Evolutionary conservation across 53 echinoderm and acorn worm genomes (phyloP).

Genomic region (Mesocentrotus franciscanus): DNA sequence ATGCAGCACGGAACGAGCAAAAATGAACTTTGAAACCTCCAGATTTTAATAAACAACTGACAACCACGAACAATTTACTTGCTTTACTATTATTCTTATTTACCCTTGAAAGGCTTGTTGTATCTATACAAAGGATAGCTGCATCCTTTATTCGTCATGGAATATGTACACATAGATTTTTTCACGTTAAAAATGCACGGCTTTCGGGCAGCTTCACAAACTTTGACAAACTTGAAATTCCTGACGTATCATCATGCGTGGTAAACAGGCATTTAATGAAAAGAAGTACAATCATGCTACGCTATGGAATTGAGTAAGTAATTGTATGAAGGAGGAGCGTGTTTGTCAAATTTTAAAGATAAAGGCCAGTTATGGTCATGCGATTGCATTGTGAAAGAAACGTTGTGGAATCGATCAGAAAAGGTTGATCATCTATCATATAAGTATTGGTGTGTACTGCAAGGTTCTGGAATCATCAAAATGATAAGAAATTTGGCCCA

Average conservation of each 20-base stretch:
- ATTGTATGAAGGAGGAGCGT: not conserved
- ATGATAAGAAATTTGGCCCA: no score
- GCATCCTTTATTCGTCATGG: not conserved
- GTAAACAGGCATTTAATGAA: not conserved
- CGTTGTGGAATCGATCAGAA: no score
- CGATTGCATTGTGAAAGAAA: no score
- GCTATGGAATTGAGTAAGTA: not conserved
- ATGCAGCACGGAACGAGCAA: not conserved
- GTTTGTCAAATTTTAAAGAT: not conserved
- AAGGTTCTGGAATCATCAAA: no score
- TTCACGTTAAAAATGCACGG: not conserved
- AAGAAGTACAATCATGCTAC: not conserved
- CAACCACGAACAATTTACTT: not conserved
- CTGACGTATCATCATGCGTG: not conserved
- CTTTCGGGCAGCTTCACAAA: not conserved
- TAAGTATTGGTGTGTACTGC: no score
- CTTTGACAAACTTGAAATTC: not conserved
- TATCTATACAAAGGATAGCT: not conserved
- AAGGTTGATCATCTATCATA: no score
- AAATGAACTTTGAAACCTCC: not conserved
- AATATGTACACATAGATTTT: not conserved
- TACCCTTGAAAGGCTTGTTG: not conserved
- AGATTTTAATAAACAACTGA: not conserved
- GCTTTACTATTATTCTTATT: not conserved
- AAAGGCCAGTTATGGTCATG: no score